A percentile compares a stretch with the other conserved stretches of the same genome.
These are phyloP conservation scores for Enteromius afrohamiltoni DNA, from an alignment of 2,797 vertebrate species.

Conservation along the genomic window DNA sequence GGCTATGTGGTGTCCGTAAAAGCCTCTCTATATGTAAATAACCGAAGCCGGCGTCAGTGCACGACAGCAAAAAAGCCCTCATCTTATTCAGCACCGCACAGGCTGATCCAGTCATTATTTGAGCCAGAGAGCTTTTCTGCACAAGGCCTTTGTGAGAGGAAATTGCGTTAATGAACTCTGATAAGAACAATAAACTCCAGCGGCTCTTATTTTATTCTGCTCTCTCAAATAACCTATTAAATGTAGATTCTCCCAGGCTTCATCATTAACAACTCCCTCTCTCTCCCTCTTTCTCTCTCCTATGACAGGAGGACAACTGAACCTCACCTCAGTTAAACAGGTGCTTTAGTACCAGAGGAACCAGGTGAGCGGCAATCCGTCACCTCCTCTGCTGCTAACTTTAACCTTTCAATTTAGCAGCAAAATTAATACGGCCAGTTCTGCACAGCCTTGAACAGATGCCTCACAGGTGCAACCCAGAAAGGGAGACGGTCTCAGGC, in stretches of 20 bases:
- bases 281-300: slow-evolving; percentile 24
- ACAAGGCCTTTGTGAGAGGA: slow-evolving; percentile 57
- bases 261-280: slow-evolving; percentile 58
- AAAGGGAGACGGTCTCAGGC: slow-evolving; percentile 49
- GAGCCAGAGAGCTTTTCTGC: slow-evolving; percentile 57
- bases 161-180: slow-evolving; percentile 64
- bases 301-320: slow-evolving; percentile 53
- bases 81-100: slow-evolving; percentile 31
- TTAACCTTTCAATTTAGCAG: slow-evolving; percentile 78
- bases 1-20: background rate
- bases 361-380: slow-evolving; percentile 57
- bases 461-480: slow-evolving; percentile 63
- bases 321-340: slow-evolving; percentile 64
- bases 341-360: slow-evolving; percentile 59
- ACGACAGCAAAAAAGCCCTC: background rate
- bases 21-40: slow-evolving; percentile 45
- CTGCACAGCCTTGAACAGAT: slow-evolving; percentile 71
- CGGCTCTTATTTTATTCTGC: slow-evolving; percentile 29
- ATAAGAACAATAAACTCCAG: slow-evolving; percentile 61
- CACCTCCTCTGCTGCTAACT: slow-evolving; percentile 63
- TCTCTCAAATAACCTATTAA: slow-evolving; percentile 65
- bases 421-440: slow-evolving; percentile 69
- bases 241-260: slow-evolving; percentile 58
- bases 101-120: slow-evolving; percentile 54
- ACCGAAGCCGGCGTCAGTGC: background rate